These are phyloP conservation scores for Protomyctophum bolini DNA, from an alignment of 2,113 vertebrate genomes.

Conservation along the genomic window DNA sequence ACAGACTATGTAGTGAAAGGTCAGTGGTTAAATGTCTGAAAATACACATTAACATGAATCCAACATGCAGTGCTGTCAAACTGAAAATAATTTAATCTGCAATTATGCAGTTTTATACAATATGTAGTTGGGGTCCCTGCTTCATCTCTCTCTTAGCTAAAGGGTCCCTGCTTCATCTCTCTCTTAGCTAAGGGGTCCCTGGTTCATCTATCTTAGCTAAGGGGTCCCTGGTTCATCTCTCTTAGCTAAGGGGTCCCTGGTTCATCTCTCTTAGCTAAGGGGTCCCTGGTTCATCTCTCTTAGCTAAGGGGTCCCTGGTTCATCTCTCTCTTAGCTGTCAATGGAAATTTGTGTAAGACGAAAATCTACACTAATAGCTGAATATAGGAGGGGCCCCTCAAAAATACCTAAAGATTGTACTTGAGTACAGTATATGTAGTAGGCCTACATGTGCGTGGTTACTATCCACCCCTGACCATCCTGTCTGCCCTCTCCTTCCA, in stretches of 20 bases:
- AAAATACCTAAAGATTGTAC: no score
- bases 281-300: no score
- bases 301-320: no score
- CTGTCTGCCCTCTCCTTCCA: slow-evolving; percentile 55
- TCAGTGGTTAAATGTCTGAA: background rate
- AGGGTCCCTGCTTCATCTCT: no score
- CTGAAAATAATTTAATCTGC: background rate
- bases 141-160: slow-evolving; percentile 3
- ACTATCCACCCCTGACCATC: background rate
- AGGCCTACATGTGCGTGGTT: no score
- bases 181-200: no score
- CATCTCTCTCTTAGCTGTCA: no score
- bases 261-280: background rate
- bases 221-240: no score
- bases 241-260: background rate
- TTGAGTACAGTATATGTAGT: slow-evolving; percentile 62
- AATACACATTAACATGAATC: background rate
- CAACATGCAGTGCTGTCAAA: background rate
- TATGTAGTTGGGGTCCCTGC: background rate
- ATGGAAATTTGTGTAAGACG: no score
- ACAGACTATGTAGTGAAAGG: background rate
- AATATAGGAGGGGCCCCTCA: no score
- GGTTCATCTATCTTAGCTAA: no score
- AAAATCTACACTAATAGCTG: no score
- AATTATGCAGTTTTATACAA: background rate